Conservation (phyloP, 2,113 vertebrate genomes). For the Pyrgilauda ruficollis region DNA sequence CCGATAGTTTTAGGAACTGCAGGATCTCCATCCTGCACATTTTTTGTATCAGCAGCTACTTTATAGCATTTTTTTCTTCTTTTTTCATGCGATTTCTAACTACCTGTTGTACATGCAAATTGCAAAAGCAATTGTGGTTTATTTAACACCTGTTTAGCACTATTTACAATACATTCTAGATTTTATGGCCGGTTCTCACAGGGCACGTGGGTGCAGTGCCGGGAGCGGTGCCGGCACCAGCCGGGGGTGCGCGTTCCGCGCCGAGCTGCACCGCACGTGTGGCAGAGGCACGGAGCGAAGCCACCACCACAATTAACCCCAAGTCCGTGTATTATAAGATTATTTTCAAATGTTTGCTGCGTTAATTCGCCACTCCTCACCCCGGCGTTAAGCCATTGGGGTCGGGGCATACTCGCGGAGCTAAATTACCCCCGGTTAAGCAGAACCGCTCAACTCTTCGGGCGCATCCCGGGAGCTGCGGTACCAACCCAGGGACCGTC, state of each 20-base stretch:
- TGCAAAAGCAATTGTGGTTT: neutral
- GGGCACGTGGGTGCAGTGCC: neutral
- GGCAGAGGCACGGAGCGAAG: neutral
- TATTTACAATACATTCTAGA: neutral
- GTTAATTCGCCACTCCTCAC: neutral
- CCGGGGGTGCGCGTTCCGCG: neutral
- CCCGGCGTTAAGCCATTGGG: neutral
- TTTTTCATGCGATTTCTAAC: neutral
- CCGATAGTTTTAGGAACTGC: neutral
- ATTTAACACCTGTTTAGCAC: neutral
- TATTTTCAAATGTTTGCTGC: neutral
- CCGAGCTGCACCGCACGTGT: neutral
- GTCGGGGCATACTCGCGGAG: neutral
- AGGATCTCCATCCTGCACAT: neutral
- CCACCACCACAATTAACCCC: neutral
- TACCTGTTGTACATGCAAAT: neutral
- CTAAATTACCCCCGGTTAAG: neutral
- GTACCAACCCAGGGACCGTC: neutral
- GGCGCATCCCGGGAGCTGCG: neutral
- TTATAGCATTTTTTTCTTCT: neutral
- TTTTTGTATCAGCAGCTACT: neutral
- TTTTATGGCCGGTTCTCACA: neutral
- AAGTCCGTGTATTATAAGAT: fast-evolving
- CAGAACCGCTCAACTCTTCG: neutral
- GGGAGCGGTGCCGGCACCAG: neutral